These are phyloP conservation scores for Lagopus muta DNA, from an alignment of 2,113 vertebrate species.

Conservation along the genomic window DNA sequence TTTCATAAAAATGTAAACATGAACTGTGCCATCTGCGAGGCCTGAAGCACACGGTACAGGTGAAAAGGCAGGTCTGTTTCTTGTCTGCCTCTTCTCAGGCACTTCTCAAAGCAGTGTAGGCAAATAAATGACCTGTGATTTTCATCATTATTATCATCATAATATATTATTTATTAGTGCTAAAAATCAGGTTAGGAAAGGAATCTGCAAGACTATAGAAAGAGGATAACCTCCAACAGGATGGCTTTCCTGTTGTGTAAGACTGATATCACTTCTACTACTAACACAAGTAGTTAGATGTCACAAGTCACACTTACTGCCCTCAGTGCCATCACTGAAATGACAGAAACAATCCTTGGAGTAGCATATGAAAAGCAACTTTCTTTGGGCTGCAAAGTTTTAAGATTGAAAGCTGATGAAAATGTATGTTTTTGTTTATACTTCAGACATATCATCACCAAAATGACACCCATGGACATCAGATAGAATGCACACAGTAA, in stretches of 20 bases:
- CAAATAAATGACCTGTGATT: neutral
- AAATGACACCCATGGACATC: neutral
- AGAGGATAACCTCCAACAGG: neutral
- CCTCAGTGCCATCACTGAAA: neutral
- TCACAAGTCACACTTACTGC: fast-evolving
- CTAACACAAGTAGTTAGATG: neutral
- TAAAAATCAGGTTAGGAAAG: neutral
- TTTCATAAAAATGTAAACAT: neutral
- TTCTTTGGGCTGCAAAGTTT: neutral
- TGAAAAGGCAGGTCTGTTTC: neutral
- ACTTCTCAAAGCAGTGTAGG: neutral
- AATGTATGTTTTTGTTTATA: neutral
- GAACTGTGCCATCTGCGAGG: neutral
- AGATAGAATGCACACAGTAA: neutral
- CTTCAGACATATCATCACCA: neutral
- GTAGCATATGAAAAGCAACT: neutral
- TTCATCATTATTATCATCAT: neutral
- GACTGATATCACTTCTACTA: neutral
- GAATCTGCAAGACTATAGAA: neutral
- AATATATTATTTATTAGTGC: neutral
- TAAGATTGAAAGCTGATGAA: neutral
- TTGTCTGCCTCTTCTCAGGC: neutral
- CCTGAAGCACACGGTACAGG: neutral
- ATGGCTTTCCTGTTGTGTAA: neutral
- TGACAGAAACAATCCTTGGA: neutral